Evolutionary conservation across 2,113 vertebrate species (phyloP).

Genomic region (Bufo bufo): DNA sequence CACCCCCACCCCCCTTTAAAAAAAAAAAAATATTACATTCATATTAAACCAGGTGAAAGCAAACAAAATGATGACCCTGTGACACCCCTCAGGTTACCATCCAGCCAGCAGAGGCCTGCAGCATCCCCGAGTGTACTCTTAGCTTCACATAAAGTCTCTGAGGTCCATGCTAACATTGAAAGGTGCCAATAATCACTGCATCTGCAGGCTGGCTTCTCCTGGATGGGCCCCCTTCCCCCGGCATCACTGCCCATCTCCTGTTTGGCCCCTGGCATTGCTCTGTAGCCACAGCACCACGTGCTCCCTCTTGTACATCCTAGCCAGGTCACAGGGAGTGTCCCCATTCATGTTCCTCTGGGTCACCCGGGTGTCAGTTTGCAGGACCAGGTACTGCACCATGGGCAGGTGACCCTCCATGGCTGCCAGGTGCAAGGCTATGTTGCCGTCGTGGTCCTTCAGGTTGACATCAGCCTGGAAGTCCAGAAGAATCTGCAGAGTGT

Average conservation of each 20-base stretch:
- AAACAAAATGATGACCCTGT: not conserved
- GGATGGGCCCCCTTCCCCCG: not conserved
- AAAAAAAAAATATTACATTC: constrained; percentile 14
- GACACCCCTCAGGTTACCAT: not conserved
- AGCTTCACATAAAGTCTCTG: not conserved
- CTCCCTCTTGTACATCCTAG: constrained; percentile 66
- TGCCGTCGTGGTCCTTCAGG: constrained; percentile 78
- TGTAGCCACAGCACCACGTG: constrained; percentile 72
- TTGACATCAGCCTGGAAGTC: constrained; percentile 82
- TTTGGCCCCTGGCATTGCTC: constrained; percentile 59
- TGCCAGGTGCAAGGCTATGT: constrained; percentile 88
- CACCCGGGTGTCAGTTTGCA: constrained; percentile 67
- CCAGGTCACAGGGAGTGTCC: constrained; percentile 78
- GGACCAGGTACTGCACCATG: constrained; percentile 78
- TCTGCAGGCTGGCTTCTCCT: not conserved
- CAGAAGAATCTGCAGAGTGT: constrained; percentile 83
- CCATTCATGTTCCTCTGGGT: constrained; percentile 74
- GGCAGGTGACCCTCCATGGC: constrained; percentile 80
- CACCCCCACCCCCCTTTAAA: not conserved
- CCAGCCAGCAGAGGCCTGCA: constrained; percentile 2
- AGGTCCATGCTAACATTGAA: not conserved
- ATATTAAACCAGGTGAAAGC: not conserved
- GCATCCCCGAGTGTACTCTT: not conserved
- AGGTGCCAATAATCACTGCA: not conserved
- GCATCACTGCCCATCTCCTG: constrained; percentile 41